phyloP scores from a whole-genome alignment of 2,888 invertebrate species.

The Biston betularia region DNA sequence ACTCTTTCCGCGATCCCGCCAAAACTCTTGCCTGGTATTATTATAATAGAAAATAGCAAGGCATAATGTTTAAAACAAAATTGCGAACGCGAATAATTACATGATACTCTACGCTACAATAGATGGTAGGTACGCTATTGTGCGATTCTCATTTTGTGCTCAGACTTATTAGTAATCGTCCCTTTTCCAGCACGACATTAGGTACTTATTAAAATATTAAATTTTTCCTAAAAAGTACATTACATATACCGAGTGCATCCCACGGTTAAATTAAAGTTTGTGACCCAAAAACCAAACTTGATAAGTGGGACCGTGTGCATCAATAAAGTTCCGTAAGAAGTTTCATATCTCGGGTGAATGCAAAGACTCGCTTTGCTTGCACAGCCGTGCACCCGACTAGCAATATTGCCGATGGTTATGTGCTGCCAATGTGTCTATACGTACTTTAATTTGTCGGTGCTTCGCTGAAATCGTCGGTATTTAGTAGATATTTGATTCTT shows the following conservation, averaged over 20 bases:
- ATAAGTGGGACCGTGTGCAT: constrained; percentile 55
- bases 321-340: constrained; percentile 59
- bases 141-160: no score
- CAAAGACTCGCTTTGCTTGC: constrained; percentile 68
- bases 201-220: constrained; percentile 8
- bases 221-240: constrained; percentile 22
- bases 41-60: no score
- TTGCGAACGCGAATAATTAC: no score
- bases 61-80: no score
- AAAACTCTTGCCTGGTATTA: no score
- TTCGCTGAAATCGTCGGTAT: neutral
- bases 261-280: constrained; percentile 40
- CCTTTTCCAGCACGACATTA: no score
- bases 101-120: no score
- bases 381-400: constrained; percentile 53
- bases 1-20: no score
- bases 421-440: constrained; percentile 22
- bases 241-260: constrained; percentile 13
- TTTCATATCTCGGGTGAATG: constrained; percentile 72
- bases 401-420: constrained; percentile 42
- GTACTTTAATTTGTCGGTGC: constrained; percentile 16
- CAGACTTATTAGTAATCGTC: no score
- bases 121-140: no score
- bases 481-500: neutral
- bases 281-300: constrained; percentile 52